These are phyloP conservation scores for Cichlasoma orientale DNA, from an alignment of 2,797 vertebrate species.

Conservation along the genomic window DNA sequence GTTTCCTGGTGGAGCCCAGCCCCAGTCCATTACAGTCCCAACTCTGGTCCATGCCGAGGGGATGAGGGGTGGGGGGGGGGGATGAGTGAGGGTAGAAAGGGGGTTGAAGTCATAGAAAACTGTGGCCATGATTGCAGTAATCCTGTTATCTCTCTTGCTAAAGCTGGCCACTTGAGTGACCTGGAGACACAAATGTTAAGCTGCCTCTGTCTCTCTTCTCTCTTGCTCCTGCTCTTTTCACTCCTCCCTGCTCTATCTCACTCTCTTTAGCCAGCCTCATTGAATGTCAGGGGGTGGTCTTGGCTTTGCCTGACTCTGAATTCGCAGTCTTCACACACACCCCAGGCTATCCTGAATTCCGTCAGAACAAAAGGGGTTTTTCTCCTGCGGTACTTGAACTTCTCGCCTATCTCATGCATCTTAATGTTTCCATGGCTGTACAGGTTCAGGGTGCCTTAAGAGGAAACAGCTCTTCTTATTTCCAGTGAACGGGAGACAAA, in stretches of 20 bases:
- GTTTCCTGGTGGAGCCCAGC: constrained; percentile 73
- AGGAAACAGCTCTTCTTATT: constrained; percentile 37
- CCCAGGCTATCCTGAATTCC: constrained; percentile 72
- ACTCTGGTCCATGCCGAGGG: constrained; percentile 66
- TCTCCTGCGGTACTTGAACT: constrained; percentile 71
- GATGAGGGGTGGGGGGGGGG: constrained; percentile 43
- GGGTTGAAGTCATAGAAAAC: constrained; percentile 75
- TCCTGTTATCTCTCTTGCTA: constrained; percentile 86
- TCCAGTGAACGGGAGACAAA: constrained; percentile 14
- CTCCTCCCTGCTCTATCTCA: constrained; percentile 64
- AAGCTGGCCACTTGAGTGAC: constrained; percentile 84
- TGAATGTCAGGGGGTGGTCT: constrained; percentile 80
- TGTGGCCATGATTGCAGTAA: constrained; percentile 82
- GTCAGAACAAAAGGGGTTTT: constrained; percentile 76
- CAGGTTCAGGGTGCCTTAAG: constrained; percentile 50
- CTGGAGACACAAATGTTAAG: constrained; percentile 84
- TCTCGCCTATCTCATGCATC: constrained; percentile 69
- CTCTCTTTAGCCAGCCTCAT: constrained; percentile 74
- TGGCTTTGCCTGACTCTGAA: constrained; percentile 68
- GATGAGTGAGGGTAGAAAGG: constrained; percentile 43
- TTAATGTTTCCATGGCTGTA: constrained; percentile 62
- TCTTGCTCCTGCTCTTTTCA: constrained; percentile 58
- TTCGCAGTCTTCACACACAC: constrained; percentile 76
- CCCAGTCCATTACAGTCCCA: constrained; percentile 76
- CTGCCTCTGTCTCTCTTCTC: constrained; percentile 73